Base-by-base conservation (phyloP, 2,113 vertebrate genomes). In the Strix aluco region DNA sequence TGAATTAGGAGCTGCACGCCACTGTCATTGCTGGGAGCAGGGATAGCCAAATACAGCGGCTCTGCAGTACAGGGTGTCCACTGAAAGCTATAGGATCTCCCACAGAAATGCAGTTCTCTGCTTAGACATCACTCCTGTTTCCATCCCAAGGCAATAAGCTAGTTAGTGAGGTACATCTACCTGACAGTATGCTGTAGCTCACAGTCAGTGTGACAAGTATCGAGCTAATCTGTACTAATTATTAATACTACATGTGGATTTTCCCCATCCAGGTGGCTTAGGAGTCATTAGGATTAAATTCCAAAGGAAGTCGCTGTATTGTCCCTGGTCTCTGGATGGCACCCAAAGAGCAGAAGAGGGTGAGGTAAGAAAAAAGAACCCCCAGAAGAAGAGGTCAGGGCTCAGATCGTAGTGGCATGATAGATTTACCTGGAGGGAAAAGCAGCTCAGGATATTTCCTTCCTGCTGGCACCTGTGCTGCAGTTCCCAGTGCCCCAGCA, bases 181-280 rank as follows among this genome's bases (percentile, higher is more conserved):
- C 29, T 25, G 51, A 15, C 9, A 7, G 42, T 32, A 40, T 0
- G 0, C 42, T 27, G 10, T 9, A 20, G 46, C 5, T 67, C 55
- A 17, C 46, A 21, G 65, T 47, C 36, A 62, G 13, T 11, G 38
- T 19, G 62, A 79, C 15, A 42, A 52, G 10, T 13, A 34, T 27
- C 2, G 1, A 88, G 23, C 16, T 52, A 42, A 17, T 26, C 42
- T 63, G 13, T 67, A 26, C 27, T 79, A n/a, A 46, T 46, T 38
- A 62, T 58, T 42, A 70, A 27, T 26, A 8, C 14, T 79, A 27
- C 2, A 2, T 29, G 27, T 62, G 22, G 32, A 65, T 80, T 82
- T 92, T 49, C 27, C 23, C 34, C 26, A 40, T 19, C 15, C 6
- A 3, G 7, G 38, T 75, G 38, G 13, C 1, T 74, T 63, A 40